Conservation (phyloP, 1,140 invertebrate species). For the Neodiprion virginianus region DNA sequence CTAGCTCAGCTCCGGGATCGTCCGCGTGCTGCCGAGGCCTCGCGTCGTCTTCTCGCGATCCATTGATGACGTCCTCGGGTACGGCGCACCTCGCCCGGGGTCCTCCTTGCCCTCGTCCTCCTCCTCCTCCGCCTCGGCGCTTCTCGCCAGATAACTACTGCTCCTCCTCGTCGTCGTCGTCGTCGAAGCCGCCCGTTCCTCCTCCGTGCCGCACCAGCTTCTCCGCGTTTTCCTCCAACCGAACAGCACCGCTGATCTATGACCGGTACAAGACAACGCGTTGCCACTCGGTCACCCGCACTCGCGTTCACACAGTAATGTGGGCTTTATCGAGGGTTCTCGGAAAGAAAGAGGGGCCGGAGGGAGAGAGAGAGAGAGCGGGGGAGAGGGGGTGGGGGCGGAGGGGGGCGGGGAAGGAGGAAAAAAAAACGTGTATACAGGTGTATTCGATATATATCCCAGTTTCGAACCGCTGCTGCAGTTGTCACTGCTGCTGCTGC, state of each 20-base stretch:
- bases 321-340: slow-evolving; percentile 5
- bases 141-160: slow-evolving; percentile 18
- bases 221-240: slow-evolving; percentile 2
- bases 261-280: not conserved
- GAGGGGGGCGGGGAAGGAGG: not conserved
- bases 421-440: not conserved
- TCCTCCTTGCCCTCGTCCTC: not conserved
- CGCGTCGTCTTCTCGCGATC: not conserved
- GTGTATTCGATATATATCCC: not conserved
- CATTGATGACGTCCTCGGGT: not conserved
- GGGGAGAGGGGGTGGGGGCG: not conserved
- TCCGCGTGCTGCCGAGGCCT: slow-evolving; percentile 6
- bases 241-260: not conserved
- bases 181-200: slow-evolving; percentile 5
- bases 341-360: not conserved
- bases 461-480: slow-evolving; percentile 27
- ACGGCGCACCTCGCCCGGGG: not conserved
- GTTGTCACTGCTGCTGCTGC: slow-evolving; percentile 23
- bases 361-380: not conserved
- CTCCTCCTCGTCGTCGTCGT: slow-evolving; percentile 17
- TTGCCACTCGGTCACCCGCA: not conserved
- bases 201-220: not conserved
- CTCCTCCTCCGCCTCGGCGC: slow-evolving; percentile 22
- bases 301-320: not conserved
- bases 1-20: slow-evolving; percentile 6